phyloP scores from a whole-genome alignment of 2,888 invertebrate genomes.

The Siphonodentalium dalli region DNA sequence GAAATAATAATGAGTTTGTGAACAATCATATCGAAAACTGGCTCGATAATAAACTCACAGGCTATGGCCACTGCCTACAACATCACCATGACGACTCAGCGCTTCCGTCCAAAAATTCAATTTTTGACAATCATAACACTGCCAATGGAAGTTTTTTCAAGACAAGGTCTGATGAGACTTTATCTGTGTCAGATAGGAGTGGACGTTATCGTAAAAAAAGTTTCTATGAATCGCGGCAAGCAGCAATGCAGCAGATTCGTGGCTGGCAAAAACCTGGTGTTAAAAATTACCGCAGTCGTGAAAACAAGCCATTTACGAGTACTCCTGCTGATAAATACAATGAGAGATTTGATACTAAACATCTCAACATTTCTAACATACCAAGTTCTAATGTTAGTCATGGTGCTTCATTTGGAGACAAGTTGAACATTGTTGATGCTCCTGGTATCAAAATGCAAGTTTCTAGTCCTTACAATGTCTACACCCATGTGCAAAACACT shows the following conservation, averaged over 20 bases:
- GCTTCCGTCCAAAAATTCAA: slow-evolving; percentile 45
- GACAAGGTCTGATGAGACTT: slow-evolving; percentile 61
- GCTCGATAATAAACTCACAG: slow-evolving; percentile 49
- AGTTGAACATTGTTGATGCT: too few species aligned
- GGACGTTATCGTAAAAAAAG: slow-evolving; percentile 70
- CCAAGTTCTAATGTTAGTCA: too few species aligned
- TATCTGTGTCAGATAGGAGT: slow-evolving; percentile 72
- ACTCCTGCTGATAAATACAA: background rate
- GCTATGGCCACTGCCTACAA: slow-evolving; percentile 52
- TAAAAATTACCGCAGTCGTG: slow-evolving; percentile 27
- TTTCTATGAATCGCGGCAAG: slow-evolving; percentile 52
- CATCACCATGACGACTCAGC: slow-evolving; percentile 58
- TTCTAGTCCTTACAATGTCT: too few species aligned
- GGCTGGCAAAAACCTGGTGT: slow-evolving; percentile 52
- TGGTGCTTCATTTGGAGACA: too few species aligned
- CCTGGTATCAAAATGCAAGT: too few species aligned
- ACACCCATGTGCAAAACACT: too few species aligned
- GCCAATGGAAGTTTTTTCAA: slow-evolving; percentile 52
- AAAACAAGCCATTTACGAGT: background rate
- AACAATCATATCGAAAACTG: slow-evolving; percentile 54
- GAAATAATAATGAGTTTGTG: slow-evolving; percentile 37
- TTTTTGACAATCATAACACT: slow-evolving; percentile 46
- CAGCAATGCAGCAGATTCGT: slow-evolving; percentile 55
- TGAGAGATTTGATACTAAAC: background rate
- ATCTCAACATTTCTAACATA: too few species aligned